A percentile compares a stretch with the other conserved stretches of the same genome.
Conservation (phyloP, 2,113 vertebrate species). For the Melanotaenia duboulayi region DNA sequence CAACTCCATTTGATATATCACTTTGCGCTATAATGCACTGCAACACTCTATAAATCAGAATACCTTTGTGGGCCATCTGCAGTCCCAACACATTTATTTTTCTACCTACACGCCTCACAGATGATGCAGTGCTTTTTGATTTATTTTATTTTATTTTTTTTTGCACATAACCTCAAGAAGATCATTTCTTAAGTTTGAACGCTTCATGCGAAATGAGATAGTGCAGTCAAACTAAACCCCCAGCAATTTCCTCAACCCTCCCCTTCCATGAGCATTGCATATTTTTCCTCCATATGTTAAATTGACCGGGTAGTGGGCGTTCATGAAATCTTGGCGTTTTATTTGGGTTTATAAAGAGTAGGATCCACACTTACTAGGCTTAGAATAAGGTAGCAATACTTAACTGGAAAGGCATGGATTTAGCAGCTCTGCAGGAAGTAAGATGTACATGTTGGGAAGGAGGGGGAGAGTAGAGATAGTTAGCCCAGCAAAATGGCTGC, state of each 20-base stretch:
- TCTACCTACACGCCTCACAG: slow-evolving; percentile 44
- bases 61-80: slow-evolving; percentile 71
- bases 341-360: slow-evolving; percentile 38
- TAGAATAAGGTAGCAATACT: slow-evolving; percentile 49
- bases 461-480: slow-evolving; percentile 34
- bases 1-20: slow-evolving; percentile 73
- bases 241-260: slow-evolving; percentile 19
- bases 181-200: slow-evolving; percentile 50
- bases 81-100: slow-evolving; percentile 70
- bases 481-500: slow-evolving; percentile 44
- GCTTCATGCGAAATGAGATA: slow-evolving; percentile 48
- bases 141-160: slow-evolving; percentile 18
- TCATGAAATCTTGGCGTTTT: slow-evolving; percentile 45
- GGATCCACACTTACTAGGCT: slow-evolving; percentile 47
- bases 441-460: neutral
- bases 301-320: slow-evolving; percentile 35
- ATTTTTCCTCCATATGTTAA: slow-evolving; percentile 34
- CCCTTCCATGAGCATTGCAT: slow-evolving; percentile 19
- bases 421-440: slow-evolving; percentile 56
- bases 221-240: slow-evolving; percentile 43
- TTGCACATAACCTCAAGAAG: slow-evolving; percentile 49
- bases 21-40: slow-evolving; percentile 66
- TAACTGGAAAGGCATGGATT: slow-evolving; percentile 56
- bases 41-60: slow-evolving; percentile 79
- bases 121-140: slow-evolving; percentile 60